Base-by-base conservation (phyloP, 2,797 vertebrate genomes). In the Neoniphon sammara region DNA sequence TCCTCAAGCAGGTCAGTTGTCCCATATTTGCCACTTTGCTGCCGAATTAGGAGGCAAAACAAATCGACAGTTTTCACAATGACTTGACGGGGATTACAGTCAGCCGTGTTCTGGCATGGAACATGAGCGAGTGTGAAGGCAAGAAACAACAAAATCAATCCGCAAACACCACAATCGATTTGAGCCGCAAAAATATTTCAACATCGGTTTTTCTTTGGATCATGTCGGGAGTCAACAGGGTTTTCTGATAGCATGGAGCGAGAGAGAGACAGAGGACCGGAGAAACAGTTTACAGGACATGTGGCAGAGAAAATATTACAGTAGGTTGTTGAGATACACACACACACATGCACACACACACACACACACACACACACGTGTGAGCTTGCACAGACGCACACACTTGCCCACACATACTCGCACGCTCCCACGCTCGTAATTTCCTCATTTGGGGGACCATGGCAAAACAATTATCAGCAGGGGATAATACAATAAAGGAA, bases 401-500 rank as follows among this genome's bases (percentile, higher is more conserved):
- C 21, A 72, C 31, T 77, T 78, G 39, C 74, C 75, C 64, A 87
- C 81, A 73, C 77, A 73, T 77, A 75, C 57, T 65, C 3, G 17
- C 74, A 78, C 66, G 52, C 57, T 14, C 42, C 15, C 30, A 31
- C 46, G 31, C 76, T 75, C 73, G 74, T 87, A 79, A 88, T 90
- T 90, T 91, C 62, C 85, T 91, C 77, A 88, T 90, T 89, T 85
- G 49, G 75, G 75, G 80, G 55, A 82, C 81, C 20, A 59, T 78
- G 73, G 86, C 85, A 84, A 85, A 92, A 85, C 87, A 93, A 90
- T 89, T 89, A 87, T 89, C 75, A 81, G 75, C 67, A 73, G 61
- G 66, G 73, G 75, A 82, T 91, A 92, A 91, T 86, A 77, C 87
- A 92, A 91, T 91, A 91, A 91, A 87, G 70, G 46, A 86, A 73